Conservation (phyloP, 1,140 invertebrate genomes). For the Monochamus saltuarius region DNA sequence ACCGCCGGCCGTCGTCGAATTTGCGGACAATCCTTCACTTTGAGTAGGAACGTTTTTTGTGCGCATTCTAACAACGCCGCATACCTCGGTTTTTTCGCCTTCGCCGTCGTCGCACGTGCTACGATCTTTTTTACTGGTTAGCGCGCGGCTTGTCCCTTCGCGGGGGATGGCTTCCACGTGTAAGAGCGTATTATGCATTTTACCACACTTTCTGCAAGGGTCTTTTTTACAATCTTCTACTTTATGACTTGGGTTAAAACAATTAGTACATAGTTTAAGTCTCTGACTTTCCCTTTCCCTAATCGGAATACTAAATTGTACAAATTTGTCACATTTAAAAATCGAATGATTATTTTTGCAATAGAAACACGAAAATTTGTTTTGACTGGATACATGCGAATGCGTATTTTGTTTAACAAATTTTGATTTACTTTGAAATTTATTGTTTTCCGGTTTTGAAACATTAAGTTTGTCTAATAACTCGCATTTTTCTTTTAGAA, state of each 20-base stretch:
- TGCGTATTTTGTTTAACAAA: not conserved
- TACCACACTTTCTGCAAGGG: not conserved
- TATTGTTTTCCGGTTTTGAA: too few relatives aligned
- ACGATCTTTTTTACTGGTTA: too few relatives aligned
- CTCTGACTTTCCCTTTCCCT: conserved; percentile 1
- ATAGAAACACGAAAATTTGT: not conserved
- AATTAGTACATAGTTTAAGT: conserved; percentile 7
- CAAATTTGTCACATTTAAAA: conserved; percentile 7
- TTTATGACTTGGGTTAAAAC: not conserved
- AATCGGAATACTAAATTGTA: not conserved
- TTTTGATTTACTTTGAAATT: not conserved
- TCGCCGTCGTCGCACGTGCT: too few relatives aligned
- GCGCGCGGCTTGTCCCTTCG: not conserved
- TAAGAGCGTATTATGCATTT: conserved; percentile 4
- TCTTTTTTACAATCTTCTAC: not conserved
- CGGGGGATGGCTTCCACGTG: not conserved
- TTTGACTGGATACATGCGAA: too few relatives aligned
- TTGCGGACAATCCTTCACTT: too few relatives aligned
- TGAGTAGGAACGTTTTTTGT: too few relatives aligned
- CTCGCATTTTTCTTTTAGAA: not conserved
- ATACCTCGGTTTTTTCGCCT: too few relatives aligned
- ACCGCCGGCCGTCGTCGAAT: too few relatives aligned
- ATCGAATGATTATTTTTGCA: conserved; percentile 7
- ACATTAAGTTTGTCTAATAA: conserved; percentile 3
- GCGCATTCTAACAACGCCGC: too few relatives aligned